These are phyloP conservation scores for Caenorhabditis sp. DNA, from an alignment of 2,888 invertebrate genomes.

Conservation along the genomic window DNA sequence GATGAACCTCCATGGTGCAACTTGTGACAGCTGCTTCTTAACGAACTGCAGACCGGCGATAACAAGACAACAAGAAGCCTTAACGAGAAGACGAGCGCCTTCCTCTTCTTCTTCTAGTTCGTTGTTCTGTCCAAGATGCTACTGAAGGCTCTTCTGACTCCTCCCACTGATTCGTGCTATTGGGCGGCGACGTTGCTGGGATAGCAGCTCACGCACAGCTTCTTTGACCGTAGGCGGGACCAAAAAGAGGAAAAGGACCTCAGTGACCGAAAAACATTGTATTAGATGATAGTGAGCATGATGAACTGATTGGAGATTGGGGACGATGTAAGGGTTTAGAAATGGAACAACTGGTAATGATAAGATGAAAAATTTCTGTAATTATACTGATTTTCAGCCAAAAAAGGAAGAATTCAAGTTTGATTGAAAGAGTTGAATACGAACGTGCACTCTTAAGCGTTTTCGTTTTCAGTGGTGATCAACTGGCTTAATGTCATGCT, in stretches of 20 bases:
- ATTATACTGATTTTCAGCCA: background rate
- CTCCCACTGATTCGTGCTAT: constrained; percentile 45
- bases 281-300: background rate
- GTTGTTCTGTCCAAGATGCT: constrained; percentile 26
- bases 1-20: constrained; percentile 72
- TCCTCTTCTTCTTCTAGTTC: constrained; percentile 11
- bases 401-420: background rate
- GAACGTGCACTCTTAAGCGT: background rate
- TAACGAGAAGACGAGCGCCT: constrained; percentile 49
- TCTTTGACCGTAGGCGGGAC: constrained; percentile 9
- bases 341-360: background rate
- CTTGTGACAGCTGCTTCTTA: constrained; percentile 58
- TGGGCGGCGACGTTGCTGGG: constrained; percentile 28
- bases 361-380: background rate
- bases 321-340: background rate
- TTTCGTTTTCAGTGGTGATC: background rate
- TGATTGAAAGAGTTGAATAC: background rate
- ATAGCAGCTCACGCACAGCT: constrained; percentile 13
- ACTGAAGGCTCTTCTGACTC: constrained; percentile 42
- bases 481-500: background rate
- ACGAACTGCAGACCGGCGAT: constrained; percentile 46
- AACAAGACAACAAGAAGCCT: constrained; percentile 65
- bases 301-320: background rate
- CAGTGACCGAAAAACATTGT: constrained; percentile 5
- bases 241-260: background rate